phyloP scores from a whole-genome alignment of 2,888 invertebrate genomes.

The Xanthorhoe spadicearia region DNA sequence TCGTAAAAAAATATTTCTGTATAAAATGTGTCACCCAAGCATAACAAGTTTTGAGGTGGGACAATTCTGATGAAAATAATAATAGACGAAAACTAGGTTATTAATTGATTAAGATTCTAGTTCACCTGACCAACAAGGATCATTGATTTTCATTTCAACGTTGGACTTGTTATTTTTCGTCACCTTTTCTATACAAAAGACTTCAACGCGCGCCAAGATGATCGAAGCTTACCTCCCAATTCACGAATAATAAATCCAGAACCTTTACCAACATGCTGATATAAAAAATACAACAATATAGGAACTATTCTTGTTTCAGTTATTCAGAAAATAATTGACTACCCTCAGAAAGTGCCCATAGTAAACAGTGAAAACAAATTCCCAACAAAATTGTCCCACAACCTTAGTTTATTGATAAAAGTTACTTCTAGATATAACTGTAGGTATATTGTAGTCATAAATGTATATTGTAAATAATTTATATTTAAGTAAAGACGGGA shows the following conservation, averaged over 20 bases:
- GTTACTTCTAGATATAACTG: constrained; percentile 79
- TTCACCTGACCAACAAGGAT: background rate
- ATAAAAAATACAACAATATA: constrained; percentile 30
- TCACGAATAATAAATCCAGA: background rate
- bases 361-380: constrained; percentile 28
- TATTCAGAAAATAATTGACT: constrained; percentile 29
- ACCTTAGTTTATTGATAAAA: constrained; percentile 74
- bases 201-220: constrained; percentile 21
- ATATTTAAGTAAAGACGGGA: constrained; percentile 74
- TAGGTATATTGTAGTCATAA: constrained; percentile 76
- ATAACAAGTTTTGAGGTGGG: constrained; percentile 70
- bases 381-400: constrained; percentile 62
- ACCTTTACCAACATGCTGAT: constrained; percentile 1
- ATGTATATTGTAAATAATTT: constrained; percentile 82
- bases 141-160: background rate
- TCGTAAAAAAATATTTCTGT: constrained; percentile 84
- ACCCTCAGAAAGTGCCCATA: constrained; percentile 22
- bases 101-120: constrained; percentile 11
- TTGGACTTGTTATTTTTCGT: background rate
- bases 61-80: constrained; percentile 58
- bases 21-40: constrained; percentile 82
- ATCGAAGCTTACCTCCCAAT: background rate
- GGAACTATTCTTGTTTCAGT: constrained; percentile 34
- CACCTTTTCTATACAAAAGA: constrained; percentile 20
- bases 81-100: constrained; percentile 12